A percentile compares a stretch with the other conserved stretches of the same genome.
Evolutionary conservation across 2,113 vertebrate genomes (phyloP).

Genomic region (Istiophorus platypterus): DNA sequence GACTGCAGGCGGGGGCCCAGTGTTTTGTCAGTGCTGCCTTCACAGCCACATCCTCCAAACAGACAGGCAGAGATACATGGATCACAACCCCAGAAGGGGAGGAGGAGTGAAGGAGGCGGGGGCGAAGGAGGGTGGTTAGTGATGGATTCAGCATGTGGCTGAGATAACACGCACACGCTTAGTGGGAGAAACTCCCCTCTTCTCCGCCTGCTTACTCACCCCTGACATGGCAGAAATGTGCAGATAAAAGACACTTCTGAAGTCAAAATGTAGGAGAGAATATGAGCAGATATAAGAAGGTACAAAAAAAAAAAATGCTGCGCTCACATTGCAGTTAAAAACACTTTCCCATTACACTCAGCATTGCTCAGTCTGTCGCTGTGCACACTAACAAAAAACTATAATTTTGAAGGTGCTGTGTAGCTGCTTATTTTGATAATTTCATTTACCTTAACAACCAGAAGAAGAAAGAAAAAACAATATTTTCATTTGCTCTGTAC

Average conservation of each 20-base stretch:
- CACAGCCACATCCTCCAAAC: constrained; percentile 54
- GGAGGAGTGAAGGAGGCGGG: constrained; percentile 15
- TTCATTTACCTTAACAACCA: background rate
- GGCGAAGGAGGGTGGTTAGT: background rate
- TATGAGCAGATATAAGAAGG: constrained; percentile 2
- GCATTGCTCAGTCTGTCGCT: constrained; percentile 27
- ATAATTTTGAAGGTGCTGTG: constrained; percentile 1
- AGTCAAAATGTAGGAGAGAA: constrained; percentile 44
- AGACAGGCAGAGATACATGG: constrained; percentile 42
- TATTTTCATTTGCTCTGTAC: background rate
- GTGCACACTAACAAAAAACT: background rate
- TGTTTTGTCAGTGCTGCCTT: constrained; percentile 42
- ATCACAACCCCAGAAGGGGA: constrained; percentile 60
- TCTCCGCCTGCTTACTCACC: constrained; percentile 63
- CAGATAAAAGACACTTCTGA: constrained; percentile 70
- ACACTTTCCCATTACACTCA: constrained; percentile 25
- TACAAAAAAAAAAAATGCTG: constrained; percentile 4
- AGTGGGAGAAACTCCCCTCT: constrained; percentile 59
- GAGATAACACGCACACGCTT: constrained; percentile 60
- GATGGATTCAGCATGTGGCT: constrained; percentile 51
- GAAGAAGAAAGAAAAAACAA: background rate
- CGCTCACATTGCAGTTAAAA: constrained; percentile 24
- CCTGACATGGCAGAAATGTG: constrained; percentile 71
- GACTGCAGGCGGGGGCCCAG: background rate
- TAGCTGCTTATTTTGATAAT: background rate